These are phyloP conservation scores for Istiophorus platypterus DNA, from an alignment of 2,113 vertebrate genomes.

Conservation along the genomic window DNA sequence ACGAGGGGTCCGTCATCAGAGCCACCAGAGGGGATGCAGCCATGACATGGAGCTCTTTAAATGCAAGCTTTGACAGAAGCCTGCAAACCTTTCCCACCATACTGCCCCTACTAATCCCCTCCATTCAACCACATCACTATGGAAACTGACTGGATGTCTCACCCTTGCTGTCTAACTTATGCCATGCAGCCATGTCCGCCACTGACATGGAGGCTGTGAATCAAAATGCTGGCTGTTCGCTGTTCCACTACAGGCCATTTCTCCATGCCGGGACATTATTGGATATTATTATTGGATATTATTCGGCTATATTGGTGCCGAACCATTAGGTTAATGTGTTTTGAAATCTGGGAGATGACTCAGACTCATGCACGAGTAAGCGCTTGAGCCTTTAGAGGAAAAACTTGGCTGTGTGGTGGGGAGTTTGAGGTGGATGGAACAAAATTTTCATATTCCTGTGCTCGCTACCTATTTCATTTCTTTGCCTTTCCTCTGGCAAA, in stretches of 20 bases:
- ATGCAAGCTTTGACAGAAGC: conserved; percentile 74
- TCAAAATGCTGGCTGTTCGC: conserved; percentile 57
- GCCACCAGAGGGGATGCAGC: conserved; percentile 56
- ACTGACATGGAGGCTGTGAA: conserved; percentile 67
- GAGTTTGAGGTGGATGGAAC: conserved; percentile 49
- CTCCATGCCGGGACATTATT: conserved; percentile 25
- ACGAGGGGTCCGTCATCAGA: conserved; percentile 55
- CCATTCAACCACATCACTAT: conserved; percentile 85
- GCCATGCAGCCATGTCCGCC: conserved; percentile 69
- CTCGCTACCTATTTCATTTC: conserved; percentile 72
- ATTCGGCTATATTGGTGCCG: conserved; percentile 20
- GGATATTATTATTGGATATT: conserved; percentile 31
- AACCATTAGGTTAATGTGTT: conserved; percentile 22
- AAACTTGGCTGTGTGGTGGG: conserved; percentile 28
- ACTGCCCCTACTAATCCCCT: conserved; percentile 81
- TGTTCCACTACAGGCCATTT: conserved; percentile 16
- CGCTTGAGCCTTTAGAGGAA: conserved; percentile 10
- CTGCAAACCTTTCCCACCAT: conserved; percentile 76
- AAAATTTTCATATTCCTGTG: conserved; percentile 61
- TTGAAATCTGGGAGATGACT: conserved; percentile 16
- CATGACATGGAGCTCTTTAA: conserved; percentile 69
- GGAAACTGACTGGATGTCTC: conserved; percentile 84
- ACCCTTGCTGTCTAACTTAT: conserved; percentile 77
- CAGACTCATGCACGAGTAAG: conserved; percentile 24
- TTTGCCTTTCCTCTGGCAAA: conserved; percentile 73